Percentiles rank a stretch among this genome's conserved stretches.
These are phyloP conservation scores for Bubo bubo DNA, from an alignment of 2,113 vertebrate species.

Conservation along the genomic window DNA sequence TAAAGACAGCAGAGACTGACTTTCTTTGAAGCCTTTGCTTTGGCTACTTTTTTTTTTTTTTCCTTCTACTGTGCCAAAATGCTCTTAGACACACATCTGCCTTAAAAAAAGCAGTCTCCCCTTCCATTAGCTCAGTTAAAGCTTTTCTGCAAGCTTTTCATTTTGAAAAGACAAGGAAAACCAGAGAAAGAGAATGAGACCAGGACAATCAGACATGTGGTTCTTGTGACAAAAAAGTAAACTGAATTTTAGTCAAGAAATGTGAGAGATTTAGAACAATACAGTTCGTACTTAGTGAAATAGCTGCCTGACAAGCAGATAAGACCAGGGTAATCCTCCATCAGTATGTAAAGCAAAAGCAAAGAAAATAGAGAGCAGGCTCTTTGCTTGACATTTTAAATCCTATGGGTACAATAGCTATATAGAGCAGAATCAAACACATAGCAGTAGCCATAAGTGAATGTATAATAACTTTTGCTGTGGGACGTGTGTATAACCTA, in stretches of 20 bases:
- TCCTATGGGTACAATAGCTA: conserved; percentile 48
- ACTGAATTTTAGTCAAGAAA: conserved; percentile 64
- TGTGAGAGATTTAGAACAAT: conserved; percentile 71
- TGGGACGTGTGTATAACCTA: background rate
- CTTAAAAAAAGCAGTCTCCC: conserved; percentile 45
- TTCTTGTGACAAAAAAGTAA: conserved; percentile 53
- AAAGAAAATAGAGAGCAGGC: conserved; percentile 65
- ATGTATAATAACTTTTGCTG: background rate
- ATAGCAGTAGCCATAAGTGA: background rate
- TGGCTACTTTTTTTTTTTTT: background rate
- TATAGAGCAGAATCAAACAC: background rate
- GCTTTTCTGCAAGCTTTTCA: conserved; percentile 42
- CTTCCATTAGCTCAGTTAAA: conserved; percentile 51
- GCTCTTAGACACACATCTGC: conserved; percentile 44
- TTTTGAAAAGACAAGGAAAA: conserved; percentile 53
- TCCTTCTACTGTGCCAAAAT: conserved; percentile 29
- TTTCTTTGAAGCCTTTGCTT: conserved; percentile 42
- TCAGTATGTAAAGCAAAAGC: conserved; percentile 58
- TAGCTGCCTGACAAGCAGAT: conserved; percentile 68
- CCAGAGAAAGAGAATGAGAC: conserved; percentile 15
- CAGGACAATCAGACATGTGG: conserved; percentile 21
- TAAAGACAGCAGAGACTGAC: background rate
- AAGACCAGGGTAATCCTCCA: conserved; percentile 66
- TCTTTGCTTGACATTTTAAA: conserved; percentile 71
- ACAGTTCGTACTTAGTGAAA: conserved; percentile 62